Evolutionary conservation across 2,797 vertebrate species (phyloP).

Genomic region (Pseudochaenichthys georgianus): DNA sequence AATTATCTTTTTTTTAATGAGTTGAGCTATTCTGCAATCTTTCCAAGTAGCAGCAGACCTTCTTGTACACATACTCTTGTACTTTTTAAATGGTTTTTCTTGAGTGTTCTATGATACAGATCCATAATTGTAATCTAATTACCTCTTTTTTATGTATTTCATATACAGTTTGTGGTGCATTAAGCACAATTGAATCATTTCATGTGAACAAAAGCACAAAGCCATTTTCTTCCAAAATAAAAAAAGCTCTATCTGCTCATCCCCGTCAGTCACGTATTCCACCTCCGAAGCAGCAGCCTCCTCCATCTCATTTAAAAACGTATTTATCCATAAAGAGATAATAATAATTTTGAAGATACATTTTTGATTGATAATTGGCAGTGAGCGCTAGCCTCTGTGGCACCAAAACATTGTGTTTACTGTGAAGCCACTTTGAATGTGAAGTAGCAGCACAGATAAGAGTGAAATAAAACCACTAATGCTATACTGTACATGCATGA

Average conservation of each 20-base stretch:
- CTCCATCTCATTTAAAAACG: constrained; percentile 34
- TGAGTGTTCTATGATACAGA: neutral
- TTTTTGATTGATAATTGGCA: no score
- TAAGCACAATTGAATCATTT: constrained; percentile 62
- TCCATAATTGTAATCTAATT: constrained; percentile 5
- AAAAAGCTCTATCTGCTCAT: constrained; percentile 62
- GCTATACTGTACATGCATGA: neutral
- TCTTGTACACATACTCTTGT: no score
- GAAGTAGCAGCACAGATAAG: no score
- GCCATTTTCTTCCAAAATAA: constrained; percentile 13
- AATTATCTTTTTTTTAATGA: no score
- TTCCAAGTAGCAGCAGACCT: no score
- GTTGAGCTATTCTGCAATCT: no score
- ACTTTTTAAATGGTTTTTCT: no score
- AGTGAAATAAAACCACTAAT: neutral
- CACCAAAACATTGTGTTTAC: neutral
- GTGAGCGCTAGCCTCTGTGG: no score
- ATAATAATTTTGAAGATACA: no score
- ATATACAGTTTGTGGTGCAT: constrained; percentile 36
- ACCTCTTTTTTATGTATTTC: constrained; percentile 20
- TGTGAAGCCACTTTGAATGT: neutral
- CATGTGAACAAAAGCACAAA: constrained; percentile 53
- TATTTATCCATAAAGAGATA: no score
- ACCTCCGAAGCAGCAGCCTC: constrained; percentile 67
- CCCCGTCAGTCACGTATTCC: constrained; percentile 52